Conservation (phyloP, 2,113 vertebrate species). For the Phoxinus phoxinus region DNA sequence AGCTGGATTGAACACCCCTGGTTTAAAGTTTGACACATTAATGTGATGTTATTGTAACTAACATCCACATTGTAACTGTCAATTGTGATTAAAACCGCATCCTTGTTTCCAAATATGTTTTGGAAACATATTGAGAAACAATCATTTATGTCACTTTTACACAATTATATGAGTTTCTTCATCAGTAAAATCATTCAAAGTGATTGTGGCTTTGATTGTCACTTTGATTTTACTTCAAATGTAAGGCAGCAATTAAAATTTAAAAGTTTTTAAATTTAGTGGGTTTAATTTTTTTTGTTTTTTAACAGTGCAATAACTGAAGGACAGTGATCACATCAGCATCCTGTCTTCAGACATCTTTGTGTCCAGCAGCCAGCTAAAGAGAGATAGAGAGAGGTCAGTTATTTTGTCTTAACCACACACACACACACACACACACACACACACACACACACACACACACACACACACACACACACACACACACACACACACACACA, state of each 20-base stretch:
- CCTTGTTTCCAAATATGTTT: neutral
- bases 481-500: no score
- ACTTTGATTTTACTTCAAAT: neutral
- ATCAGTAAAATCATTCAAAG: neutral
- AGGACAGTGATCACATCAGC: slow-evolving; percentile 3
- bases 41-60: slow-evolving; percentile 4
- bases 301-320: neutral
- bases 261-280: neutral
- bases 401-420: neutral
- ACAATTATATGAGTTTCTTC: neutral
- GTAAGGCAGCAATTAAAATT: neutral
- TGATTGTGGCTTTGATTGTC: neutral
- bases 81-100: neutral
- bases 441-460: no score
- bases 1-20: neutral
- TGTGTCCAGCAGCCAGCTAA: slow-evolving; percentile 2
- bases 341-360: slow-evolving; percentile 11
- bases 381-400: neutral
- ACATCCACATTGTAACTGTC: neutral
- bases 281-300: neutral
- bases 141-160: neutral
- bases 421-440: no score
- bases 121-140: no score
- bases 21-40: neutral
- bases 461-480: no score